Conservation (phyloP, 2,797 vertebrate genomes). For the Denticeps clupeoides region DNA sequence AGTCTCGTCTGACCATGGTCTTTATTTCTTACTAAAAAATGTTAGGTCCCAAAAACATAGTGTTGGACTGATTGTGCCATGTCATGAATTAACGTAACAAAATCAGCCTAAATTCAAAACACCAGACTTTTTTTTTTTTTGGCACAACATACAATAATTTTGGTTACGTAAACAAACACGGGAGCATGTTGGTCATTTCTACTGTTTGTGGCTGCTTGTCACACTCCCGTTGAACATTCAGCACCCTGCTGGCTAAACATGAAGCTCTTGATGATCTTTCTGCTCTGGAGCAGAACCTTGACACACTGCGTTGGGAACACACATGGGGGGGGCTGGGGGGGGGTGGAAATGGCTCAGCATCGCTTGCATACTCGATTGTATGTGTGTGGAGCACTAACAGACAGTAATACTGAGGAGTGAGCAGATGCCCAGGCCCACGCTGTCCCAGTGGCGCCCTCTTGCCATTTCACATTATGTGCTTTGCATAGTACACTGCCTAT, state of each 20-base stretch:
- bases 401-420: conserved; percentile 37
- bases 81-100: background rate
- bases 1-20: no score
- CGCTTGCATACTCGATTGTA: conserved; percentile 42
- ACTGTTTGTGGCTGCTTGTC: conserved; percentile 2
- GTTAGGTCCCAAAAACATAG: background rate
- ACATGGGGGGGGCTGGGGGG: no score
- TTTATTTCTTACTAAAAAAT: background rate
- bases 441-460: conserved; percentile 24
- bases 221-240: background rate
- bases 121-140: no score
- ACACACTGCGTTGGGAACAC: no score
- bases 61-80: background rate
- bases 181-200: conserved; percentile 12
- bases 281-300: no score
- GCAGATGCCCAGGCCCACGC: conserved; percentile 41
- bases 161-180: conserved; percentile 21
- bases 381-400: conserved; percentile 25
- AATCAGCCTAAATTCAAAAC: background rate
- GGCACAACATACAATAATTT: conserved; percentile 25
- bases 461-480: conserved; percentile 53
- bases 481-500: conserved; percentile 60
- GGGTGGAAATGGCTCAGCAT: conserved; percentile 41
- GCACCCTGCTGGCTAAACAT: background rate
- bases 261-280: no score